These are phyloP conservation scores for human (Homo sapiens) DNA, from an alignment of 2,113 vertebrate genomes.

Conservation along the genomic window DNA sequence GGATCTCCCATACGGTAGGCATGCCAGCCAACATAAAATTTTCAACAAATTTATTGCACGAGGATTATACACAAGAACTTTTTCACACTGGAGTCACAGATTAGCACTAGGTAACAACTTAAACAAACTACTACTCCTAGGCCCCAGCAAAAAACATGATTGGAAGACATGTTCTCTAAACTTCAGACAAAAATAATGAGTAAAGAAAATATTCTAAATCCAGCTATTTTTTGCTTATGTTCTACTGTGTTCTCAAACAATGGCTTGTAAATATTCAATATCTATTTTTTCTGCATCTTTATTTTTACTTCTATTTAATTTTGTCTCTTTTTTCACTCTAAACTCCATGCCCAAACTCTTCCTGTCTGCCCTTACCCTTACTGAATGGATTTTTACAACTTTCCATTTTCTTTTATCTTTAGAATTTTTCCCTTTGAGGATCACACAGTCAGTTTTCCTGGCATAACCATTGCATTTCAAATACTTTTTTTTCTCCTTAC, in stretches of 20 bases:
- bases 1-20: background rate
- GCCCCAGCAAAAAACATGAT: background rate
- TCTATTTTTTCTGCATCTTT: background rate
- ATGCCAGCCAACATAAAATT: background rate
- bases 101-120: background rate
- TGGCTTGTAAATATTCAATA: background rate
- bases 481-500: background rate
- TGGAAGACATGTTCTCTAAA: background rate
- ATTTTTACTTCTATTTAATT: background rate
- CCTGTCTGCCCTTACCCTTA: background rate
- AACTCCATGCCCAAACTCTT: background rate
- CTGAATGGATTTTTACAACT: background rate
- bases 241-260: background rate
- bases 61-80: background rate
- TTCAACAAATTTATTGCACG: background rate
- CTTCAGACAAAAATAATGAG: background rate
- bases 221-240: background rate
- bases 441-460: background rate
- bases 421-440: background rate
- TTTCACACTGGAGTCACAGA: background rate
- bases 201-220: background rate
- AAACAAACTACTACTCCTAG: background rate
- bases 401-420: background rate
- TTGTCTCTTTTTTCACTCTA: background rate
- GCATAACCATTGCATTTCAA: background rate